These are phyloP conservation scores for Phania funesta DNA, from an alignment of 2,888 invertebrate genomes.

Conservation along the genomic window DNA sequence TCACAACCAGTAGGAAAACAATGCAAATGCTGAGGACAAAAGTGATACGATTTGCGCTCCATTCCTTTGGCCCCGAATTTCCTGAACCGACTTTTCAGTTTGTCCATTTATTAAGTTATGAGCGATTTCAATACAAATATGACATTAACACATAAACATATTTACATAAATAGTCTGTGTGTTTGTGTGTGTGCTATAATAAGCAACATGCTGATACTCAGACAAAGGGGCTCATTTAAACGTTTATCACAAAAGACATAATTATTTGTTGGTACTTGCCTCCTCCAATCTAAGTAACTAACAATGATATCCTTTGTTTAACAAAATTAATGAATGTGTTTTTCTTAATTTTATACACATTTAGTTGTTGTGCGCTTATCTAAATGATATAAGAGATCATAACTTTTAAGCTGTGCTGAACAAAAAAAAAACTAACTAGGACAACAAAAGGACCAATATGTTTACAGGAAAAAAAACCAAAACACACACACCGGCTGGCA, in stretches of 20 bases:
- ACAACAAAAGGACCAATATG: constrained; percentile 13
- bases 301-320: constrained; percentile 41
- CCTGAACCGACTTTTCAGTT: too few species aligned
- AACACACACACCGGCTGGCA: background rate
- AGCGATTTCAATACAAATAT: too few species aligned
- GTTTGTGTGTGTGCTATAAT: background rate
- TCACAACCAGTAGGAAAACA: too few species aligned
- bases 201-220: constrained; percentile 17
- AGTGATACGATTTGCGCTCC: too few species aligned
- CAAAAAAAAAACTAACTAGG: too few species aligned
- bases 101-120: too few species aligned
- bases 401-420: background rate
- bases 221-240: background rate
- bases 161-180: background rate
- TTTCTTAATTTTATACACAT: constrained; percentile 1
- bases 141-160: too few species aligned
- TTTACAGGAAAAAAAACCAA: background rate
- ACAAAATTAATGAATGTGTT: constrained; percentile 30
- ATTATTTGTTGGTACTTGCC: constrained; percentile 23
- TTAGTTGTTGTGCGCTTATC: background rate
- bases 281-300: background rate
- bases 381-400: constrained; percentile 7
- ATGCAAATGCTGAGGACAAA: too few species aligned
- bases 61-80: too few species aligned
- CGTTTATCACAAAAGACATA: constrained; percentile 31